A percentile compares a stretch with the other conserved stretches of the same genome.
Evolutionary conservation across 1,140 invertebrate species (phyloP).

Genomic region (Ostrea edulis): DNA sequence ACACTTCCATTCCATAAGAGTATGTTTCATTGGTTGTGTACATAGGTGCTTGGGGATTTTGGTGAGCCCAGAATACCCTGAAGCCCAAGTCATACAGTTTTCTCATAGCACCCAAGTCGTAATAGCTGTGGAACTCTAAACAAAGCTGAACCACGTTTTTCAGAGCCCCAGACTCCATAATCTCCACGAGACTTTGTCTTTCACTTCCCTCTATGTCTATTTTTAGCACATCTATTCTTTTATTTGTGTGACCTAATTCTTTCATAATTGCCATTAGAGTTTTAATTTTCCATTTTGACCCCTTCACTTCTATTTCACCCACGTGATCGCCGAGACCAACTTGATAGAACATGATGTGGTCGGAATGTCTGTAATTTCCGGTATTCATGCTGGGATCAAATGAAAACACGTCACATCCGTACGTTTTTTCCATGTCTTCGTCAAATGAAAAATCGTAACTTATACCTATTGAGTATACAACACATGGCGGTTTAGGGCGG

Average conservation of each 20-base stretch:
- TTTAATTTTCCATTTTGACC: slow-evolving; percentile 28
- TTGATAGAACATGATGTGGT: slow-evolving; percentile 24
- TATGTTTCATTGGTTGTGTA: background rate
- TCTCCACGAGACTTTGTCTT: slow-evolving; percentile 10
- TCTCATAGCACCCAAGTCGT: slow-evolving; percentile 6
- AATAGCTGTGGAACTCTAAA: slow-evolving; percentile 12
- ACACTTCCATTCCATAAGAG: slow-evolving; percentile 17
- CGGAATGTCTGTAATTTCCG: background rate
- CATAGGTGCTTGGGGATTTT: background rate
- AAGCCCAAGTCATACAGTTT: slow-evolving; percentile 31
- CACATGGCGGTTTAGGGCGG: background rate
- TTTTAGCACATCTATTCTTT: slow-evolving; percentile 39
- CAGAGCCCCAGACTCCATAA: slow-evolving; percentile 9
- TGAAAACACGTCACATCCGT: slow-evolving; percentile 30
- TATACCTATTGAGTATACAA: slow-evolving; percentile 31
- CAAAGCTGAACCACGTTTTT: slow-evolving; percentile 30
- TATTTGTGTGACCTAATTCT: slow-evolving; percentile 22
- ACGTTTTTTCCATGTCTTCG: slow-evolving; percentile 28
- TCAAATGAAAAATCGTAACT: slow-evolving; percentile 38
- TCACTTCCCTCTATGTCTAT: slow-evolving; percentile 40
- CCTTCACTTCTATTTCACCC: background rate
- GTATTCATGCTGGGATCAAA: slow-evolving; percentile 36
- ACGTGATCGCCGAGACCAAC: slow-evolving; percentile 15
- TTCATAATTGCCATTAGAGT: slow-evolving; percentile 26
- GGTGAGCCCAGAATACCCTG: slow-evolving; percentile 12